phyloP scores from a whole-genome alignment of 2,888 invertebrate genomes.

The Coelopa pilipes region DNA sequence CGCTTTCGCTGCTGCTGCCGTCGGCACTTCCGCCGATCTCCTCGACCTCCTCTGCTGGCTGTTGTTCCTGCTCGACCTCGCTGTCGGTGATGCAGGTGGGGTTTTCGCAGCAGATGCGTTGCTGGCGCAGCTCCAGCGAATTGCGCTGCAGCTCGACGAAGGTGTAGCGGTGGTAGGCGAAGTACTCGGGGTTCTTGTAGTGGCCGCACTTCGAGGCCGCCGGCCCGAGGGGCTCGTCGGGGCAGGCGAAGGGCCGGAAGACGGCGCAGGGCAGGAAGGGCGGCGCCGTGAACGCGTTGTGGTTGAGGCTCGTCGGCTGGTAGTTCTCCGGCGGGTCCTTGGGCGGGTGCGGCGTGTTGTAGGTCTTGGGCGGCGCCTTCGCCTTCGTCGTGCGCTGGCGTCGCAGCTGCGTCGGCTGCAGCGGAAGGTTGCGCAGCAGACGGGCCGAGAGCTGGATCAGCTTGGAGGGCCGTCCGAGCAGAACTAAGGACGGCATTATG shows the following conservation, averaged over 20 bases:
- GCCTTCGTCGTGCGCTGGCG: not conserved
- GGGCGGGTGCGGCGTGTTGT: constrained; percentile 55
- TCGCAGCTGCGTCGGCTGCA: not conserved
- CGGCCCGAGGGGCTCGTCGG: constrained; percentile 56
- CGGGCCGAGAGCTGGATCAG: not conserved
- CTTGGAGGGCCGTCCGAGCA: not conserved
- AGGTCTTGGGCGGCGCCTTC: constrained; percentile 26
- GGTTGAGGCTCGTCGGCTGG: constrained; percentile 49
- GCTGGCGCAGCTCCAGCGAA: constrained; percentile 48
- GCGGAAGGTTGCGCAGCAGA: not conserved
- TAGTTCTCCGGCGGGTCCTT: constrained; percentile 60
- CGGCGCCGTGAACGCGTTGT: constrained; percentile 48
- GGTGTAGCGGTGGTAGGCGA: constrained; percentile 59
- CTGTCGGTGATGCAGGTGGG: constrained; percentile 34
- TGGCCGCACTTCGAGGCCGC: constrained; percentile 49
- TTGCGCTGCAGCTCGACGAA: constrained; percentile 51
- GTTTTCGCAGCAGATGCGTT: constrained; percentile 40
- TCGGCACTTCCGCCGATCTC: too few relatives aligned
- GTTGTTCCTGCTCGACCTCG: not conserved
- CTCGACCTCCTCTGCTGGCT: too few relatives aligned
- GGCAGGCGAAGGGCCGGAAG: constrained; percentile 51
- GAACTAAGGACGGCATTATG: not conserved
- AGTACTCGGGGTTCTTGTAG: constrained; percentile 61
- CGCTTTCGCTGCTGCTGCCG: too few relatives aligned
- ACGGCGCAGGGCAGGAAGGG: constrained; percentile 50